phyloP scores from a whole-genome alignment of 2,113 vertebrate species.

The Tringa solitaria region DNA sequence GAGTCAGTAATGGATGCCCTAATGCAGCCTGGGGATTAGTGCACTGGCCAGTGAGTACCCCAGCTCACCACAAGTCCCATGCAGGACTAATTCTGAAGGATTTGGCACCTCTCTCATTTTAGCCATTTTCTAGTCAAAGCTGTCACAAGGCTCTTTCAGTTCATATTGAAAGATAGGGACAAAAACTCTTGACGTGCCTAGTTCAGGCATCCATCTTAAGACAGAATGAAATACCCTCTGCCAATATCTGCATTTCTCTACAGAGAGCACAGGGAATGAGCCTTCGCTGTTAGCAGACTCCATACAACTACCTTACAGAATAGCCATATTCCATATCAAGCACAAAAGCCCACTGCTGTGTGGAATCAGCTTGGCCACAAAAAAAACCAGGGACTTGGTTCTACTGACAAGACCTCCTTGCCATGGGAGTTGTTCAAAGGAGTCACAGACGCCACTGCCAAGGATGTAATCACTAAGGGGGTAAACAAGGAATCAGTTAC shows the following conservation, averaged over 20 bases:
- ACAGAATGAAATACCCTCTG: not conserved
- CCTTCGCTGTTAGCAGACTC: not conserved
- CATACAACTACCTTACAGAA: not conserved
- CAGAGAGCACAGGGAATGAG: not conserved
- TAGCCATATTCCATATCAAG: not conserved
- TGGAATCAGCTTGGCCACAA: not conserved
- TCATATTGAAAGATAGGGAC: not conserved
- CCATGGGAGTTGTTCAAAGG: not conserved
- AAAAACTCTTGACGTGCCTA: not conserved
- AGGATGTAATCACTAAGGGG: not conserved
- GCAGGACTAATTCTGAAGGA: not conserved
- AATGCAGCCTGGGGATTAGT: not conserved
- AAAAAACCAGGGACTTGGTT: not conserved
- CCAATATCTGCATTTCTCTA: not conserved
- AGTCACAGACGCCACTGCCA: not conserved
- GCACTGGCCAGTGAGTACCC: fast-evolving
- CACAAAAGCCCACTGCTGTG: not conserved
- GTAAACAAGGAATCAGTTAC: not conserved
- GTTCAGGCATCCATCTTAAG: not conserved
- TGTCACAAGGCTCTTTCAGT: not conserved
- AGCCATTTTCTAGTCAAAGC: not conserved
- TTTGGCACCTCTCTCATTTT: not conserved
- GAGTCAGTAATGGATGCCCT: not conserved
- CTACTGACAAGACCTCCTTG: not conserved
- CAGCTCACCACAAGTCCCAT: not conserved